Base-by-base conservation (phyloP, 92 coral and sea anemone genomes). In the Palythoa caribaeorum region DNA sequence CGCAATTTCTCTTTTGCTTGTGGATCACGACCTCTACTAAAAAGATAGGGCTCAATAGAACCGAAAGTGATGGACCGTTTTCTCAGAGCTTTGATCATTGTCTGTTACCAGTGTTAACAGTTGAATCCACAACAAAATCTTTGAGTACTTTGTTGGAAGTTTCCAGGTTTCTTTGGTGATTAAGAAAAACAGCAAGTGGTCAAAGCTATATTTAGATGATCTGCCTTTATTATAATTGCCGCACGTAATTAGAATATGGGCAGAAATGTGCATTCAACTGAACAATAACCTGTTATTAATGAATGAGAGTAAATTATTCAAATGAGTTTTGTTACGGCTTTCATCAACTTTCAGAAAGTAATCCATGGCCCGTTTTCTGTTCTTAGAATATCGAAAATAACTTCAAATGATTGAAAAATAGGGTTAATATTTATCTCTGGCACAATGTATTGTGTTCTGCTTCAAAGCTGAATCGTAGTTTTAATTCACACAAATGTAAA, bases 31-130 rank as follows among this genome's bases (percentile, higher is more conserved):
- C 20, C 47, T 38, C 75, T 53, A 6, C 76, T 12, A 68, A 68
- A 65, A 2, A 93, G 86, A 14, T 79, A 84, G 38, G 98, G 98
- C 36, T 93, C 96, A 84, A 93, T 57, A 1, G 98, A 93, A 16
- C 88, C 91, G 21, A 93, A 62, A 15, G 98, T 95, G 50, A 95
- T 90, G 2, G 96, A 95, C 4, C 98, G 92, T 80, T 88, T 95
- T 77, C 98, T 92, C 9, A 66, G 86, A 47, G 86, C 73, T 19
- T 81, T 66, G 48, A 81, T 81, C 86, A 81, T 81, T 68, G 10
- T 62, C 48, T 60, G 14, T 39, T 9, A 39, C n/a, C 15, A 17
- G 10, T 8, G 20, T 17, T 7, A 17, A 2, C n/a, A 15, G 14
- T 59, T 59, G n/a, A 17, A 20, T 5, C 12, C 10, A 63, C 35